Base-by-base conservation (phyloP, 2,888 invertebrate genomes). In the Limenitis camilla region DNA sequence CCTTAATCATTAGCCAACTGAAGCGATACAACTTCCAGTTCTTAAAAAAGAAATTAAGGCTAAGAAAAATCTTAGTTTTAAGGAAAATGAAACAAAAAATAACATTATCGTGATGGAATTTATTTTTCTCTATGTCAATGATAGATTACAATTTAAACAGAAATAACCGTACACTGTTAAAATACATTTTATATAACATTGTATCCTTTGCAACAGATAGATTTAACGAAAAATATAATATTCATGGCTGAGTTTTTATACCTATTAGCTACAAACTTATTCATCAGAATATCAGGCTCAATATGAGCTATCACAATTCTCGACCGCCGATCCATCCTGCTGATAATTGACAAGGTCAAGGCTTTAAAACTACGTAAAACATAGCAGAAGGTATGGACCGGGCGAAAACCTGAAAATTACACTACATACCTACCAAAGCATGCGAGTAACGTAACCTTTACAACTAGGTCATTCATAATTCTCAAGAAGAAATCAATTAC, bases 321-420 rank as follows among this genome's bases (percentile, higher is more conserved):
- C 85, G 72, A 72, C 82, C 77, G 49, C 52, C 76, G 78, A 81
- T 71, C 84, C 78, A 75, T 76, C 60, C 62, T 61, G 67, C 72
- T 72, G 72, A 66, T 72, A 76, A 78, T 78, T 75, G 74, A 81
- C 74, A 74, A 80, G 75, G 78, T 74, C 62, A 72, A 75, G 72
- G 71, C 72, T 73, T 68, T 62, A 74, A 76, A 75, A 78, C 71
- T n/a, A n/a, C n/a, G n/a, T n/a, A n/a, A n/a, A 71, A 70, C 78
- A 85, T 84, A 83, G 81, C 84, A 86, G 81, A 76, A 80, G 86
- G 81, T 74, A 78, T 81, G 80, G 85, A 81, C 86, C 83, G 79
- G 84, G 81, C 83, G 86, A 86, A 86, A 86, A 86, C 81, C 79
- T 76, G 80, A 81, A 77, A 80, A 81, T 82, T 78, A 84, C 68